Evolutionary conservation across 2,797 vertebrate species (phyloP), one percentile per base, ranked within the genome.

Genomic region (Pelobates cultripes): DNA sequence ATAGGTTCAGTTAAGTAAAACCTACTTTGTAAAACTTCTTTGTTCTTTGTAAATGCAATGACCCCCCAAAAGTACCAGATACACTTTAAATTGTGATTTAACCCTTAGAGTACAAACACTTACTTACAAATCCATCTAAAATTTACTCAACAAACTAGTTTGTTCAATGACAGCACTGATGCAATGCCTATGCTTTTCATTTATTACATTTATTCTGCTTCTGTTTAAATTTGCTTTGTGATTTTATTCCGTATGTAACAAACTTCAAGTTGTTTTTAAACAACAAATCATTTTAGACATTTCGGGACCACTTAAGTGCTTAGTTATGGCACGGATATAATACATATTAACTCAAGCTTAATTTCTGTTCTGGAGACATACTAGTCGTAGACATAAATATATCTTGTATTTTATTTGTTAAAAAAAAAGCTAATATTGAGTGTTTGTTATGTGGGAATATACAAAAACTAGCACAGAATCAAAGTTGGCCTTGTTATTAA

Each of bases 391-490:
- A 51, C 47, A 60, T 73, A 72, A 79, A 73, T 74, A 15, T 73
- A 51, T 28, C 28, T 28, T 28, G 28, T 60, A 60, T 60, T 73
- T 64, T 73, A 57, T 60, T 60, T 60, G 14, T 15, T 14, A 8
- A 41, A 28, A 28, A 28, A 28, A 61, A 41, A 10, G 44, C 0
- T 73, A 43, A 41, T 57, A 47, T 68, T 72, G 61, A 77, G 67
- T 73, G 63, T 78, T 47, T 78, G 75, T 78, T 78, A 69, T 73
- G 60, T 78, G 68, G 70, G 75, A 77, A 82, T 77, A 64, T 41
- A 60, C 28, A 66, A 55, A 57, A 57, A 73, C 68, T 43, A 77
- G 75, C 75, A 72, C 3, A 80, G 77, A 64, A 81, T 3, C 71
- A 73, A 13, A 60, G 10, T 43, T 57, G 71, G 41, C 10, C 53